Percentiles rank a stretch among this genome's conserved stretches.
These are phyloP conservation scores for Elephas maximus DNA, from an alignment of 2,113 vertebrate genomes.

Conservation along the genomic window DNA sequence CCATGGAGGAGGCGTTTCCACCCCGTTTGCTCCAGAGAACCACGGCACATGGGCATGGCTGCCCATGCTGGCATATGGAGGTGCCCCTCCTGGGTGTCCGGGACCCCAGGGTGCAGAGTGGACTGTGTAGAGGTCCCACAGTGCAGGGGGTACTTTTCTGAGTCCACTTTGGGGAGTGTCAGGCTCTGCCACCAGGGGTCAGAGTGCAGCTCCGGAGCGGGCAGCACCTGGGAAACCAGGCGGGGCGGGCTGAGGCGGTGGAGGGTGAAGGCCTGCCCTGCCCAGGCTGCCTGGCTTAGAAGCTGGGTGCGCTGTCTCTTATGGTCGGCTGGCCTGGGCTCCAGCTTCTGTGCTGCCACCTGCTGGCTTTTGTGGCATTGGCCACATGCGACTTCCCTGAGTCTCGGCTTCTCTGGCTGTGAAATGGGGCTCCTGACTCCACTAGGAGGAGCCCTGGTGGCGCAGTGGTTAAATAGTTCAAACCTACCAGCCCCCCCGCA, in stretches of 20 bases:
- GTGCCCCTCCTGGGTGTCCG: not conserved
- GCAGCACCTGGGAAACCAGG: not conserved
- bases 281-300: not conserved
- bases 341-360: not conserved
- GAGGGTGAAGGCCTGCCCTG: not conserved
- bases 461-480: not conserved
- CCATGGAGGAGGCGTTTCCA: not conserved
- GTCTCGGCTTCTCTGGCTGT: not conserved
- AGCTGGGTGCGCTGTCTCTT: not conserved
- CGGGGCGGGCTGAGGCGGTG: not conserved
- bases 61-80: too few species aligned
- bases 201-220: not conserved
- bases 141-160: too few species aligned
- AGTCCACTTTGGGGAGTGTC: not conserved
- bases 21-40: not conserved
- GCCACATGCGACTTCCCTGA: not conserved
- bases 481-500: not conserved
- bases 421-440: not conserved
- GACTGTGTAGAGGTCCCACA: not conserved
- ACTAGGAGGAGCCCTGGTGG: not conserved
- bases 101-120: not conserved
- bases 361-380: not conserved
- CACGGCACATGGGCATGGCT: not conserved
- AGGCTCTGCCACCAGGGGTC: slow-evolving; percentile 39
- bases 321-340: not conserved